Percentiles rank a stretch among this genome's conserved stretches.
These are phyloP conservation scores for Isaurus tuberculatus DNA, from an alignment of 92 coral and sea anemone species.

Conservation along the genomic window DNA sequence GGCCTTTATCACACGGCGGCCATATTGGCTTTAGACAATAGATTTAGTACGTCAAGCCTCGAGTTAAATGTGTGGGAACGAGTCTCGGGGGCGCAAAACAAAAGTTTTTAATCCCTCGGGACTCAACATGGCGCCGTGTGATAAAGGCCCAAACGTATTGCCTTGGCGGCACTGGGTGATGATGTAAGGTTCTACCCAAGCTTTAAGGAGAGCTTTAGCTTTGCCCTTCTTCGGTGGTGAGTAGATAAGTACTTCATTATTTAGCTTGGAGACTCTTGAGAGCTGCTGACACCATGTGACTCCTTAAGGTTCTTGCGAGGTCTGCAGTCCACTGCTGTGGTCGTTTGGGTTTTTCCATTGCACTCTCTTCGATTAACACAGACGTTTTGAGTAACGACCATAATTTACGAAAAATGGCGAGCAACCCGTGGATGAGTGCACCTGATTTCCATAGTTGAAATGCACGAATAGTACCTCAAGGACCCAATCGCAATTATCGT, in stretches of 20 bases:
- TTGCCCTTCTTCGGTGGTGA: constrained; percentile 53
- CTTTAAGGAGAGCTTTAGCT: constrained; percentile 29
- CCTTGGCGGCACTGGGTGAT: neutral
- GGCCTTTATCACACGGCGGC: no score
- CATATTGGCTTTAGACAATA: no score
- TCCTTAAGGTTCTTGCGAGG: constrained; percentile 36
- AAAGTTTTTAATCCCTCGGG: no score
- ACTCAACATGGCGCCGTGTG: no score
- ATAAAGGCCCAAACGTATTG: no score
- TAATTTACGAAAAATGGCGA: constrained; percentile 44
- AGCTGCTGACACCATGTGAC: constrained; percentile 5
- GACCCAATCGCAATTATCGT: constrained; percentile 47
- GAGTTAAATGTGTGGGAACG: no score
- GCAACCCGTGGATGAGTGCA: constrained; percentile 46
- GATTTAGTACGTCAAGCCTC: no score
- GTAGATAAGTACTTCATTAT: constrained; percentile 39
- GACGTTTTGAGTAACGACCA: constrained; percentile 41
- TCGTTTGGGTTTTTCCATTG: neutral
- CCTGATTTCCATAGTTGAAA: constrained; percentile 46
- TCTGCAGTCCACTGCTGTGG: constrained; percentile 28
- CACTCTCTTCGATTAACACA: constrained; percentile 1
- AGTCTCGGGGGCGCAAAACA: no score
- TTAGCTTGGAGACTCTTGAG: constrained; percentile 15
- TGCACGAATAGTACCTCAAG: constrained; percentile 39
- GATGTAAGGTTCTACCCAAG: neutral